Percentiles rank a stretch among this genome's conserved stretches.
phyloP scores from a whole-genome alignment of 2,888 invertebrate species.

The Griposia aprilina region DNA sequence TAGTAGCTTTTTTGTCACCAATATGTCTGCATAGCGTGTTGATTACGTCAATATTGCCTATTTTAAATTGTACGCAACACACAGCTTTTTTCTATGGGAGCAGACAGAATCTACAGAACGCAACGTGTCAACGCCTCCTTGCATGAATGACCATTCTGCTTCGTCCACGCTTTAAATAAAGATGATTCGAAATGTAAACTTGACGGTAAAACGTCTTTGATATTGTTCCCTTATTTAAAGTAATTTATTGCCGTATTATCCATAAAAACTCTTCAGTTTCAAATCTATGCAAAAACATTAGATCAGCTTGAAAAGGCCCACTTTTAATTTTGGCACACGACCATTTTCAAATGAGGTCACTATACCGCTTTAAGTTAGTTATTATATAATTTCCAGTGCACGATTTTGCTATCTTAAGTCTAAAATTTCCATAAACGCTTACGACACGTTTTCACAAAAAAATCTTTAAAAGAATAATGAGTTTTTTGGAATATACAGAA shows the following conservation, averaged over 20 bases:
- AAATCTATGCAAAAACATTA: constrained; percentile 3
- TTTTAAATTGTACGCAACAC: neutral
- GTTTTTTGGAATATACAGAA: neutral
- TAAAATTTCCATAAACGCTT: constrained; percentile 26
- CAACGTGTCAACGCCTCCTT: too few relatives aligned
- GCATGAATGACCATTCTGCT: too few relatives aligned
- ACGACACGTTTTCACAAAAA: constrained; percentile 1
- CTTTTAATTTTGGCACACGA: constrained; percentile 43
- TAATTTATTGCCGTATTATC: neutral
- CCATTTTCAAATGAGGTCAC: constrained; percentile 26
- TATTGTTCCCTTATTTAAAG: neutral
- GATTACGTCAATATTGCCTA: too few relatives aligned
- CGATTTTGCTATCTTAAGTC: neutral
- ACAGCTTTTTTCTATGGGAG: neutral
- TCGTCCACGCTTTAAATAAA: too few relatives aligned
- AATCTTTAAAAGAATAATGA: neutral
- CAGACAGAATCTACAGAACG: too few relatives aligned
- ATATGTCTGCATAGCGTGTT: neutral
- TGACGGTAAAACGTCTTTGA: neutral
- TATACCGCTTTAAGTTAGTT: constrained; percentile 15
- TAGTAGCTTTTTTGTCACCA: neutral
- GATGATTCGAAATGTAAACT: neutral
- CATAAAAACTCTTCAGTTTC: neutral
- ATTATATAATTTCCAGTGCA: constrained; percentile 13
- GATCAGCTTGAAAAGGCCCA: constrained; percentile 9